These are phyloP conservation scores for Boulengeromyrus knoepffleri DNA, from an alignment of 2,113 vertebrate genomes.

Conservation along the genomic window DNA sequence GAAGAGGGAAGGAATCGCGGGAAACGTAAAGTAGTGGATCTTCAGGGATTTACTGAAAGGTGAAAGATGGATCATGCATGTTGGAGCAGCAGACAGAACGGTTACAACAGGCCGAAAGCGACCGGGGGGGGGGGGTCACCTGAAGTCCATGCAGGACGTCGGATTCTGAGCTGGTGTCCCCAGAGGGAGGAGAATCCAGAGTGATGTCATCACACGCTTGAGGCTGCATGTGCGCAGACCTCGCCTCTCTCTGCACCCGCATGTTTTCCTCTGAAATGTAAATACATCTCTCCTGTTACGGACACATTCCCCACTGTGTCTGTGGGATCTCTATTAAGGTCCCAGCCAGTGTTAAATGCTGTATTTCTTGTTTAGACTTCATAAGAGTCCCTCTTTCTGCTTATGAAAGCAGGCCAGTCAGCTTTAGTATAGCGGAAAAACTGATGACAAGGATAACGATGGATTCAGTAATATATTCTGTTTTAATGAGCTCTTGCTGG, in stretches of 20 bases:
- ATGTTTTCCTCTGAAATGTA: background rate
- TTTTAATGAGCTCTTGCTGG: slow-evolving; percentile 8
- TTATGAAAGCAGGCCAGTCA: background rate
- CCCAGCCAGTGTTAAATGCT: background rate
- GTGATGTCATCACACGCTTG: background rate
- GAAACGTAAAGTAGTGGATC: background rate
- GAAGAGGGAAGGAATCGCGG: too few relatives aligned
- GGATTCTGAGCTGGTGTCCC: background rate
- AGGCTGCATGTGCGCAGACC: background rate
- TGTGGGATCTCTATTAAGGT: background rate
- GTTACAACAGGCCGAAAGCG: background rate
- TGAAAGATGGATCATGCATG: background rate
- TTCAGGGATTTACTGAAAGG: background rate
- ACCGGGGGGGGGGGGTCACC: background rate
- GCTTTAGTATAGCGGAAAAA: background rate
- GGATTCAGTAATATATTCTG: background rate
- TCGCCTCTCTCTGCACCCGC: background rate
- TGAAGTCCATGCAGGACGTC: background rate
- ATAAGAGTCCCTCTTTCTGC: background rate
- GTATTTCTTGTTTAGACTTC: background rate
- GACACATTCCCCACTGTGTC: background rate
- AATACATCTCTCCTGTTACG: background rate
- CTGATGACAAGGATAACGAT: background rate
- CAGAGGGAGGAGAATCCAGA: background rate
- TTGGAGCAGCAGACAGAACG: background rate